Conservation (phyloP, 2,797 vertebrate genomes). For the Acrocephalus scirpaceus region DNA sequence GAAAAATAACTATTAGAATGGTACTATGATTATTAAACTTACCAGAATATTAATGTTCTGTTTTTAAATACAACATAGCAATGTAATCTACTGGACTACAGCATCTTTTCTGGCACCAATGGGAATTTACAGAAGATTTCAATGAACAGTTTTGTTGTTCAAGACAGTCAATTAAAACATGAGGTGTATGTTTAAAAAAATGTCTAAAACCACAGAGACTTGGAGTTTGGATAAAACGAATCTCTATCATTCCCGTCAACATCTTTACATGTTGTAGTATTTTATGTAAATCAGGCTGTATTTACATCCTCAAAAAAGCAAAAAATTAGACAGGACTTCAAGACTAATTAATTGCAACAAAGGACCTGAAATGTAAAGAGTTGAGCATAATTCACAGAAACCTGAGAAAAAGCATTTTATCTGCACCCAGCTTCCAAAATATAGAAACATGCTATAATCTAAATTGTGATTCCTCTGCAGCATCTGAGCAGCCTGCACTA, state of each 20-base stretch:
- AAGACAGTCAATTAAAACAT: background rate
- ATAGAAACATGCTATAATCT: background rate
- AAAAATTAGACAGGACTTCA: background rate
- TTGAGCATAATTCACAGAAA: background rate
- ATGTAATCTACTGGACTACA: background rate
- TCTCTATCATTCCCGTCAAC: background rate
- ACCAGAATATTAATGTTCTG: background rate
- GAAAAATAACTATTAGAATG: conserved; percentile 13
- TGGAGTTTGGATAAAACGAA: background rate
- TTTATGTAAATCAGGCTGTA: background rate
- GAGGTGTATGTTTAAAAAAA: background rate
- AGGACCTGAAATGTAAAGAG: background rate
- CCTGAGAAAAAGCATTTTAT: background rate
- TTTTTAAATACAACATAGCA: background rate
- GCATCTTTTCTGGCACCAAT: background rate
- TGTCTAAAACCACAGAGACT: background rate
- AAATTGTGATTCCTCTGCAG: background rate
- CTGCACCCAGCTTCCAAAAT: background rate
- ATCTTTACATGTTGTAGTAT: background rate
- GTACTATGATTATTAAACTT: background rate
- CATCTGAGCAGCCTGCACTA: background rate
- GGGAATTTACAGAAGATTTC: background rate
- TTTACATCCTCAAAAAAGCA: background rate
- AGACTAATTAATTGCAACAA: background rate
- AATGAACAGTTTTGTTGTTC: background rate